phyloP scores from a whole-genome alignment of 2,797 vertebrate genomes.

The Pangasius sanitwongsei region DNA sequence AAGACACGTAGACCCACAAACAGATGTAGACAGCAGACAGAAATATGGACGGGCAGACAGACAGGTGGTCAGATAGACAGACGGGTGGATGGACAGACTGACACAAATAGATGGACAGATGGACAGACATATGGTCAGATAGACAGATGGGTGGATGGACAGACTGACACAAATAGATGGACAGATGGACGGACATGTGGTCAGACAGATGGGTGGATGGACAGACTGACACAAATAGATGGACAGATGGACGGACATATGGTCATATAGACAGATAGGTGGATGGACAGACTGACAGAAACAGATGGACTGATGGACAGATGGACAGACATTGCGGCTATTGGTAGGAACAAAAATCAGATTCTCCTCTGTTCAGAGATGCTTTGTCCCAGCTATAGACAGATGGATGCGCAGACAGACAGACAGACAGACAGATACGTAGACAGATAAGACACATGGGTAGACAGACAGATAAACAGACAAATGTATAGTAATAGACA shows the following conservation, averaged over 20 bases:
- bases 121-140: not conserved
- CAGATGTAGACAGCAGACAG: too few species aligned
- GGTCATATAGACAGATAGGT: not conserved
- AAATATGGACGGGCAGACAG: too few species aligned
- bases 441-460: not conserved
- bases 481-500: not conserved
- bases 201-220: not conserved
- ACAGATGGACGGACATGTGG: too few species aligned
- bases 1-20: not conserved
- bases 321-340: not conserved
- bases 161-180: not conserved
- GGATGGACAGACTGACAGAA: not conserved
- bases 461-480: not conserved
- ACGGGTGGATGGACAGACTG: not conserved
- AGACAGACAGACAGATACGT: not conserved
- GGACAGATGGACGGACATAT: not conserved
- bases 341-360: too few species aligned
- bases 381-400: not conserved
- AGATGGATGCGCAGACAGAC: not conserved
- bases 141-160: not conserved
- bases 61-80: too few species aligned
- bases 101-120: not conserved
- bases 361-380: not conserved
- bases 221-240: not conserved
- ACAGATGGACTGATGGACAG: too few species aligned